Evolutionary conservation across 1,140 invertebrate genomes (phyloP).

Genomic region (Zaprionus vittiger): DNA sequence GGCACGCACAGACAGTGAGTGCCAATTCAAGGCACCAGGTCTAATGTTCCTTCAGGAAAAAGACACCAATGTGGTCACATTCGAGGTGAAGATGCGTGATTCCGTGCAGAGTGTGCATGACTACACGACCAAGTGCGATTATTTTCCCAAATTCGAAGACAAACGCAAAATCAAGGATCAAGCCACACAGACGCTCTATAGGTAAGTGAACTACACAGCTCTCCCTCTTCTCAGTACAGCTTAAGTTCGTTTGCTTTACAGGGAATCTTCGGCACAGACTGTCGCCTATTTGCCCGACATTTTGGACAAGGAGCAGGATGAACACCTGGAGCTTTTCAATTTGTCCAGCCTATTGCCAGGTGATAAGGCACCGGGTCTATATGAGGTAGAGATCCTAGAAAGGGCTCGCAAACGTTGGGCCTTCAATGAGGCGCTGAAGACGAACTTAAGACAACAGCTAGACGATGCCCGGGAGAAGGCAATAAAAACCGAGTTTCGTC

Average conservation of each 20-base stretch:
- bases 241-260: slow-evolving; percentile 15
- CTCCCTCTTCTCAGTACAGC: no score
- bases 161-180: slow-evolving; percentile 49
- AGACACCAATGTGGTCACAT: slow-evolving; percentile 27
- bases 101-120: slow-evolving; percentile 32
- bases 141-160: slow-evolving; percentile 55
- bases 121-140: slow-evolving; percentile 56
- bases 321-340: slow-evolving; percentile 66
- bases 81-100: slow-evolving; percentile 56
- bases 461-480: slow-evolving; percentile 34
- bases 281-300: slow-evolving; percentile 87
- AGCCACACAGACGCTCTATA: slow-evolving; percentile 72
- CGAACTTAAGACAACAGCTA: slow-evolving; percentile 51
- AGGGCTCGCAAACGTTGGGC: slow-evolving; percentile 75
- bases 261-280: slow-evolving; percentile 90
- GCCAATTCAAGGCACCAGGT: slow-evolving; percentile 56
- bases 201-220: slow-evolving; percentile 30
- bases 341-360: slow-evolving; percentile 58
- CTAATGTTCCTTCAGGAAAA: slow-evolving; percentile 43
- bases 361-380: slow-evolving; percentile 64
- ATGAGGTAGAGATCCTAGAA: slow-evolving; percentile 76
- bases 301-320: slow-evolving; percentile 66
- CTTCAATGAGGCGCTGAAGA: slow-evolving; percentile 69
- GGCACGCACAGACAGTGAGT: slow-evolving; percentile 67
- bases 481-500: slow-evolving; percentile 34